Conservation (phyloP, 2,797 vertebrate species). For the Cuniculus paca region DNA sequence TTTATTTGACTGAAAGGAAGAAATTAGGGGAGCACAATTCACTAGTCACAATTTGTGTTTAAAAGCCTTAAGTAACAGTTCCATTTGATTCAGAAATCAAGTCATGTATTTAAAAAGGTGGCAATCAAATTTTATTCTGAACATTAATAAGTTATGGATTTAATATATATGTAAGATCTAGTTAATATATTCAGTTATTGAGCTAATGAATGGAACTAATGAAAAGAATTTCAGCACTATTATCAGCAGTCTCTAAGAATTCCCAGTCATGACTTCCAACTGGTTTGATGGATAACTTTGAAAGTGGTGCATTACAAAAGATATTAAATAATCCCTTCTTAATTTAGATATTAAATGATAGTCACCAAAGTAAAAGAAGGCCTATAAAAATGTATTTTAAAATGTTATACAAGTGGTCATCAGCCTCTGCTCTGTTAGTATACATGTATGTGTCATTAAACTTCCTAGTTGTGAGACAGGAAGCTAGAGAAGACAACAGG, state of each 20-base stretch:
- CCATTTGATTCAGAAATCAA: conserved; percentile 64
- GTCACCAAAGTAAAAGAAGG: conserved; percentile 72
- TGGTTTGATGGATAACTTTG: conserved; percentile 73
- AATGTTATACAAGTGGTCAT: conserved; percentile 36
- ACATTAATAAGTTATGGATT: conserved; percentile 73
- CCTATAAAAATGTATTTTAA: conserved; percentile 70
- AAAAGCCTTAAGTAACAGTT: conserved; percentile 48
- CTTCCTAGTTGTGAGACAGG: not conserved
- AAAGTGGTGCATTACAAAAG: conserved; percentile 69
- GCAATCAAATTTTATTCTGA: conserved; percentile 72
- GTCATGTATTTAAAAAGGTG: conserved; percentile 62
- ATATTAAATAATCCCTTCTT: conserved; percentile 79
- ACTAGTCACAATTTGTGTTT: not conserved
- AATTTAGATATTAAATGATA: conserved; percentile 80
- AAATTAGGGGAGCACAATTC: not conserved
- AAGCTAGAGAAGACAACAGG: not conserved
- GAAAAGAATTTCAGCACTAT: conserved; percentile 69
- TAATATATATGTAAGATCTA: conserved; percentile 68
- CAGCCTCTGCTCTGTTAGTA: not conserved
- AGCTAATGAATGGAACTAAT: conserved; percentile 83
- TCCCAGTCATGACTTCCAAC: conserved; percentile 63
- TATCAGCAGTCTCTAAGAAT: conserved; percentile 68
- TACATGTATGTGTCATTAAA: conserved; percentile 55
- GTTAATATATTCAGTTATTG: conserved; percentile 77
- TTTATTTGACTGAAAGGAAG: not conserved